These are phyloP conservation scores for Smittia aterrima DNA, from an alignment of 2,888 invertebrate genomes.

Conservation along the genomic window DNA sequence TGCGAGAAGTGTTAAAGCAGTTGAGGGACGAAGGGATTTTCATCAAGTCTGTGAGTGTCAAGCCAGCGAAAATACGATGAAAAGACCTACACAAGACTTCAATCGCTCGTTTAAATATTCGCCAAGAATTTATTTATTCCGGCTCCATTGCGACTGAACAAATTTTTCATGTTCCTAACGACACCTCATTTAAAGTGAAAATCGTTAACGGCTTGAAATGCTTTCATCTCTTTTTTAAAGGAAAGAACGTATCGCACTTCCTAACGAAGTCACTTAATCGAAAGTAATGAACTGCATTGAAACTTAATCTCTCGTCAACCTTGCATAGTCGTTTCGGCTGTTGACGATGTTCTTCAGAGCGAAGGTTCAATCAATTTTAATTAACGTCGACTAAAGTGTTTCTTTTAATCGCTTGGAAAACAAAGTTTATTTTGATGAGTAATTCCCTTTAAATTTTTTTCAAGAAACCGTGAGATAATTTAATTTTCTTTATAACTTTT, in stretches of 20 bases:
- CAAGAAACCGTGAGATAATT: conserved; percentile 30
- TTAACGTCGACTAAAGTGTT: background rate
- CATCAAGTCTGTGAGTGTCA: no score
- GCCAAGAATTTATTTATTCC: no score
- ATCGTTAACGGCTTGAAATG: no score
- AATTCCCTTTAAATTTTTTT: conserved; percentile 10
- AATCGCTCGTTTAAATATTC: no score
- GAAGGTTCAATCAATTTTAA: conserved; percentile 23
- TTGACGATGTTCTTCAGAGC: background rate
- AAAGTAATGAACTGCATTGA: background rate
- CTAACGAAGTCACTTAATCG: conserved; percentile 2
- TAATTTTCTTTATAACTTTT: conserved; percentile 35
- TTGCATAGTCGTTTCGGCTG: background rate
- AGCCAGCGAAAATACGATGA: no score
- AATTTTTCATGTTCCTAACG: no score
- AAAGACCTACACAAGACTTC: no score
- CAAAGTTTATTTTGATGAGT: conserved; percentile 34
- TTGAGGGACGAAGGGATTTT: no score
- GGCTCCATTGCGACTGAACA: no score
- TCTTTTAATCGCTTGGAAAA: background rate
- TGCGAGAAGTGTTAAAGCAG: no score
- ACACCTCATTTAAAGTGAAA: background rate
- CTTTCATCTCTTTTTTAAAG: no score
- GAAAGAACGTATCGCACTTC: no score
- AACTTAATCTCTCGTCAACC: background rate